Evolutionary conservation across 2,113 vertebrate species (phyloP).

Genomic region (Elachura formosa): DNA sequence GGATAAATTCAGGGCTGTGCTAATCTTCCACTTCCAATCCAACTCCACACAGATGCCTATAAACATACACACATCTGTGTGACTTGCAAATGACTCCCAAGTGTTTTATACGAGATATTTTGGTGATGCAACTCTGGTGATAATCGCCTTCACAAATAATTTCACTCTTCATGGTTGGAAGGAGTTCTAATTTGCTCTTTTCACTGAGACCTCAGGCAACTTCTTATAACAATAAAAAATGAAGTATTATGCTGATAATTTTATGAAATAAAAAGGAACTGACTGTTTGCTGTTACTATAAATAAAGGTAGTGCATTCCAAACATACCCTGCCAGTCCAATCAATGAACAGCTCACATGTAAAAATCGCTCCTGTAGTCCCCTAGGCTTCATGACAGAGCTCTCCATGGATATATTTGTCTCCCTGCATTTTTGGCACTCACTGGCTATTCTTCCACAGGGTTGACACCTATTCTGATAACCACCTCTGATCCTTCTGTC

Average conservation of each 20-base stretch:
- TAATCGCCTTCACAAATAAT: neutral
- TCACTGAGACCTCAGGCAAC: neutral
- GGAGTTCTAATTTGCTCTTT: neutral
- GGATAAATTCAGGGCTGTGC: neutral
- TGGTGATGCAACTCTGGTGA: neutral
- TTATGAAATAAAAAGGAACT: neutral
- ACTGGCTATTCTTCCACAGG: neutral
- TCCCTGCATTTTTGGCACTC: neutral
- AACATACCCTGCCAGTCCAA: neutral
- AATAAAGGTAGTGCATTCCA: neutral
- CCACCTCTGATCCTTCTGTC: conserved; percentile 44
- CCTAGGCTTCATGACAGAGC: neutral
- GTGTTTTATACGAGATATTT: neutral
- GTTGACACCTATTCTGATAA: neutral
- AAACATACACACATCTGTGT: neutral
- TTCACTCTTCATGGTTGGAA: neutral
- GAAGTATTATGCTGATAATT: neutral
- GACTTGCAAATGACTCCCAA: neutral
- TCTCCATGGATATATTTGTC: neutral
- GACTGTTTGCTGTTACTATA: neutral
- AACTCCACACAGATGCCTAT: neutral
- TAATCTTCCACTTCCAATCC: neutral
- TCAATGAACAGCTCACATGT: neutral
- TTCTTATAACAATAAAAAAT: neutral
- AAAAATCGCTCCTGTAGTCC: neutral